A percentile compares a stretch with the other conserved stretches of the same genome.
phyloP scores from a whole-genome alignment of 2,797 vertebrate species.

The Podarcis siculus region DNA sequence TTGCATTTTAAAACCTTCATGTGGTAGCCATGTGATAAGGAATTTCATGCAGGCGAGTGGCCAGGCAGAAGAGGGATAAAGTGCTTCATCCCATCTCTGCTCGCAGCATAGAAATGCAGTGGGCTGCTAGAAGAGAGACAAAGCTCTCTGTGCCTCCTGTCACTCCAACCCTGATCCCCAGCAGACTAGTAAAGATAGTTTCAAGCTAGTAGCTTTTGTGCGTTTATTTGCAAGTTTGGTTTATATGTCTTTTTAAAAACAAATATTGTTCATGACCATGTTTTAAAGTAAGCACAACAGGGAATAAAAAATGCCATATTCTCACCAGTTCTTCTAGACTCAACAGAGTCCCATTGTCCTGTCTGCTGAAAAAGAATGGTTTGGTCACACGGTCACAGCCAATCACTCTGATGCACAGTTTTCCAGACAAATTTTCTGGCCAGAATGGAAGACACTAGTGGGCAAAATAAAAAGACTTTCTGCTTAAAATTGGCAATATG shows the following conservation, averaged over 20 bases:
- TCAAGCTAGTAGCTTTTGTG: too few relatives aligned
- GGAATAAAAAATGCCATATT: conserved; percentile 23
- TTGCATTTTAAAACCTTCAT: background rate
- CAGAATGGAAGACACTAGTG: conserved; percentile 93
- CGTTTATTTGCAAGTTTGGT: background rate
- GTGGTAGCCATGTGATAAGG: background rate
- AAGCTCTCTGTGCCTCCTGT: background rate
- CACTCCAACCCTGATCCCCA: background rate
- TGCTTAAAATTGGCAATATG: accelerated
- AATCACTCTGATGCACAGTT: conserved; percentile 89
- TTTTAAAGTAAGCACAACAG: background rate
- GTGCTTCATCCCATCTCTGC: background rate
- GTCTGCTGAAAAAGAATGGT: conserved; percentile 87
- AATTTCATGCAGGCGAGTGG: background rate
- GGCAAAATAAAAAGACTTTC: conserved; percentile 24
- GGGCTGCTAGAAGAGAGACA: background rate
- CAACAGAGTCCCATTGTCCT: conserved; percentile 92
- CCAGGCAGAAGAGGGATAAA: background rate
- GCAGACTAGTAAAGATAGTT: background rate
- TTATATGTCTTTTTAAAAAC: background rate
- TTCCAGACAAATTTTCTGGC: conserved; percentile 87
- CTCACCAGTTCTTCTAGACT: conserved; percentile 86
- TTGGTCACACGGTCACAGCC: conserved; percentile 86
- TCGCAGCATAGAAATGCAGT: background rate
- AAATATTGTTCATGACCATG: background rate